Percentiles rank a stretch among this genome's conserved stretches.
Conservation (phyloP, 2,888 invertebrate genomes). For the Oligia latruncula region DNA sequence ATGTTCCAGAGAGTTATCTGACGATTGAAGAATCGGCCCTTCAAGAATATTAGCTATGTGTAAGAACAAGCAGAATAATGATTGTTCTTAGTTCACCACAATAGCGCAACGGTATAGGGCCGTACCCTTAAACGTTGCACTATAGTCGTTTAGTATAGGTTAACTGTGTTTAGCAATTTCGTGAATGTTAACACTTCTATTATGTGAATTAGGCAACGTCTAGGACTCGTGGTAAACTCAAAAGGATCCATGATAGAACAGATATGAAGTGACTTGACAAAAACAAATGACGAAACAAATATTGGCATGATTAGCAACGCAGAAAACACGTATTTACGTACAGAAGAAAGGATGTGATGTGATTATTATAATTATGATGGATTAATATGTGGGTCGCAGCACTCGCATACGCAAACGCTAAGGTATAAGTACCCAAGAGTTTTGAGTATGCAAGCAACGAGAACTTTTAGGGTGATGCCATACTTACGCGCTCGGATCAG, state of each 20-base stretch:
- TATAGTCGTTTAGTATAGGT: conserved; percentile 9
- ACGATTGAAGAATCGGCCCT: not conserved
- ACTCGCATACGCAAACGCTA: not conserved
- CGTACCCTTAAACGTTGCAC: not conserved
- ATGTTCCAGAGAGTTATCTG: not conserved
- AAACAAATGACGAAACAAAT: not conserved
- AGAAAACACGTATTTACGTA: conserved; percentile 26
- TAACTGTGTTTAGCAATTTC: conserved; percentile 17
- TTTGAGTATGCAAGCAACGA: not conserved
- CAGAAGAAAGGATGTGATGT: conserved; percentile 8
- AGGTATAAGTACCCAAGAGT: not conserved
- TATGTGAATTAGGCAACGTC: conserved; percentile 17
- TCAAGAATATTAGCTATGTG: not conserved
- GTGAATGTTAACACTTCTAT: conserved; percentile 16
- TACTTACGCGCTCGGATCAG: not conserved
- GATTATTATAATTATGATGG: conserved; percentile 25
- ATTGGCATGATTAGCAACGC: conserved; percentile 18
- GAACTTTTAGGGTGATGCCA: not conserved
- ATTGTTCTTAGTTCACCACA: not conserved
- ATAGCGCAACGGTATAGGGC: not conserved
- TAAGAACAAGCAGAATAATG: conserved; percentile 2
- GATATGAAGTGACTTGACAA: conserved; percentile 8
- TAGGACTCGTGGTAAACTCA: conserved; percentile 1
- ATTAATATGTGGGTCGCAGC: conserved; percentile 19
- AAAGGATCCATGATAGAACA: not conserved